phyloP scores from a whole-genome alignment of 1,140 invertebrate genomes.

The Cherax quadricarinatus region DNA sequence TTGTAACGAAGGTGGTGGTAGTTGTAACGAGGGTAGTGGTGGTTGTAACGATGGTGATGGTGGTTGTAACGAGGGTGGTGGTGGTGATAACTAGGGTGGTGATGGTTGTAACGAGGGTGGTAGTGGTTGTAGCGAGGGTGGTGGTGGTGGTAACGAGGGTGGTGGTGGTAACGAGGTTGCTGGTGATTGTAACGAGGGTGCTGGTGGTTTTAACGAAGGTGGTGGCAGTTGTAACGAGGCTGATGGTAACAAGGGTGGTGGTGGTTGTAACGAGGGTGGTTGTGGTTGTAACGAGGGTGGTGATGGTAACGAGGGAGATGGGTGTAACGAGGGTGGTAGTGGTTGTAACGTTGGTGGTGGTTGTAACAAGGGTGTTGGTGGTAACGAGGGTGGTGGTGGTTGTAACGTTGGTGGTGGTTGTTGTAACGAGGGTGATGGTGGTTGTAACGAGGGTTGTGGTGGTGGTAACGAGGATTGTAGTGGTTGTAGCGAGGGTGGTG shows the following conservation, averaged over 20 bases:
- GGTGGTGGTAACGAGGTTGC: background rate
- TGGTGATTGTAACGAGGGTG: background rate
- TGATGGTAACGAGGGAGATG: background rate
- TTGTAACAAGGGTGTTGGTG: too few relatives aligned
- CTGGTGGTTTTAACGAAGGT: background rate
- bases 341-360: too few relatives aligned
- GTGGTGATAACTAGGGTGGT: background rate
- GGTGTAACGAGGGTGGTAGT: too few relatives aligned
- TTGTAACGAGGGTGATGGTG: too few relatives aligned
- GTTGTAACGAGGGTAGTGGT: conserved; percentile 11
- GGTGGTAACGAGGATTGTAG: too few relatives aligned
- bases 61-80: background rate
- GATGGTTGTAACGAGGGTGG: background rate
- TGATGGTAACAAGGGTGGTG: background rate
- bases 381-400: too few relatives aligned
- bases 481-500: too few relatives aligned
- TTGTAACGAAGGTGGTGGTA: background rate
- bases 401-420: too few relatives aligned
- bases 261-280: background rate
- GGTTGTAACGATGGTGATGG: background rate
- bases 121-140: background rate
- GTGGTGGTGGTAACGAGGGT: background rate
- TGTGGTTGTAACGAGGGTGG: background rate
- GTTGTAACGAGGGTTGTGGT: too few relatives aligned
- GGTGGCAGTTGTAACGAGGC: background rate